Base-by-base conservation (phyloP, 2,888 invertebrate genomes). In the Watsonalla binaria region DNA sequence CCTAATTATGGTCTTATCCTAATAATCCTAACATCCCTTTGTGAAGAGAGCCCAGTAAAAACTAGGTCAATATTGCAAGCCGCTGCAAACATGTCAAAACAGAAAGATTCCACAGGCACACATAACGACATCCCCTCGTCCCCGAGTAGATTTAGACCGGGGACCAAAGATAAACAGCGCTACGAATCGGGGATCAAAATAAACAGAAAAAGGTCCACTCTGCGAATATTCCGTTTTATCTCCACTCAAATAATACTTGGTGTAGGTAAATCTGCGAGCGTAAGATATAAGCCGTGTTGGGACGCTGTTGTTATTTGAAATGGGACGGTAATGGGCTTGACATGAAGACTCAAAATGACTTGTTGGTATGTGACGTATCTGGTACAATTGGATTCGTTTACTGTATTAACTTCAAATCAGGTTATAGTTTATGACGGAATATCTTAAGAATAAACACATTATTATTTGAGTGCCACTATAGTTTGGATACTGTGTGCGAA, bases 121-220 rank as follows among this genome's bases (percentile, higher is more conserved):
- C 37, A 37, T 37, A 37, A 49, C 37, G 15, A 11, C 37, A 49
- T 49, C 9, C 49, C 15, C 37, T 15, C 8, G 5, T 14, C 11
- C 9, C 39, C 11, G 5, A 42, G 37, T 37, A 35, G 48, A 42
- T 52, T 33, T 6, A 14, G 24, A 33, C 33, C 48, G 33, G 52
- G 50, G 51, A 39, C 47, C 42, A 45, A 8, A 51, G 49, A 51
- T 50, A 60, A 60, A 57, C 54, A 54, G 53, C 46, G 53, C 55
- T 57, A 57, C 47, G 46, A 53, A 35, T 49, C 37, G 46, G 49
- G 51, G 52, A 47, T 54, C 51, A 54, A 56, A 55, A 57, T 57
- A 60, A 57, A 55, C 54, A 57, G 53, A 51, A 53, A 56, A 56
- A 45, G 50, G 47, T 54, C 14, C 35, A 48, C 24, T 35, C 37